Evolutionary conservation across 1,140 invertebrate species (phyloP), one percentile per base, ranked within the genome.

Genomic region (Drosophila cardini): DNA sequence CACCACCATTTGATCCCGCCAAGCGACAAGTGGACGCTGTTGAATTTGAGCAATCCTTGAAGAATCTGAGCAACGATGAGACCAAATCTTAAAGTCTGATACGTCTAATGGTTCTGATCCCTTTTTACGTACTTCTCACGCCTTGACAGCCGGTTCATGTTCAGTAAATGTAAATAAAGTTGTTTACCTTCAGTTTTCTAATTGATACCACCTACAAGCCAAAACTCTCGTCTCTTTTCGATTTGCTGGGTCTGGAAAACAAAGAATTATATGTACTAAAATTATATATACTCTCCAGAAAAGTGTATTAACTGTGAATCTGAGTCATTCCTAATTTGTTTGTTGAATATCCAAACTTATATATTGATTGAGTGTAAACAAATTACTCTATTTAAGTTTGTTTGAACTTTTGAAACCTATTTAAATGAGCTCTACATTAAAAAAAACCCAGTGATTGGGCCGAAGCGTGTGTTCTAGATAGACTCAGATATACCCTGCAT

Each of bases 1-100:
- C 98, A 6, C 98, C 98, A 6, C 96, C 97, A 0, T 95, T 95
- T 92, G 96, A 95, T 0, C 92, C 94, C 8, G 95, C 96, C 64
- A 98, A 97, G 90, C 93, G 94, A 15, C 93, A 96, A 15, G 93
- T 96, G 46, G 96, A 97, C 63, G 94, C 95, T 2, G 94, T 95
- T 0, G 96, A 98, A 77, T 97, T 97, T 89, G 96, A 97, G 91
- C 94, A 93, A 52, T 94, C 93, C 52, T 81, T 95, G 26, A 93
- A 91, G 65, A 93, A 92, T 74, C 76, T 92, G 0, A 75, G 86
- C 67, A 73, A 63, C 1, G 78, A 86, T 16, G 9, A 65, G 55
- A 50, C 78, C 2, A 67, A 78, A 46, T 43, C 38, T 15, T 55
- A 55, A 52, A 36, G 26, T 11, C 7, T 7, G 18, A 2, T 38